phyloP scores from a whole-genome alignment of 2,797 vertebrate genomes.

The Myotis daubentonii region DNA sequence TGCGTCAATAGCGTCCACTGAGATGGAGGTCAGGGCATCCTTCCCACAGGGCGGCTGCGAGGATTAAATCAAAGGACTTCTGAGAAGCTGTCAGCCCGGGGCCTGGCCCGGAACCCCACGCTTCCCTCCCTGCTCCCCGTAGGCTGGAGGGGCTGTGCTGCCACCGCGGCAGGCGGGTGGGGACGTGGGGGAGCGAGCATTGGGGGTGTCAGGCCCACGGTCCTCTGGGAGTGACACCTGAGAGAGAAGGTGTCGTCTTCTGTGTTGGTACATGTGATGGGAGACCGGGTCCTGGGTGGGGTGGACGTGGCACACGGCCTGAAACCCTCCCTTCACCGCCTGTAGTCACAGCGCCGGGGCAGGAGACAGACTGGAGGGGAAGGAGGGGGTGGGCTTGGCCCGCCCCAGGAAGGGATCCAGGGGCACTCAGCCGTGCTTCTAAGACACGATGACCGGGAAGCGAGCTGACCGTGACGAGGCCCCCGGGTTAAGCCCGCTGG shows the following conservation, averaged over 20 bases:
- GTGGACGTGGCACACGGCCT: accelerated
- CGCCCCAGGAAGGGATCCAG: not conserved
- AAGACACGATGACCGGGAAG: not conserved
- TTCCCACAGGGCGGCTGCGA: not conserved
- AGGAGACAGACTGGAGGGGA: not conserved
- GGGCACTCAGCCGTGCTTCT: not conserved
- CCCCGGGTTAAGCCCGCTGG: not conserved
- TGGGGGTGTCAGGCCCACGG: not conserved
- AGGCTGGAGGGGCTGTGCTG: not conserved
- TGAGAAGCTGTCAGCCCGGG: not conserved
- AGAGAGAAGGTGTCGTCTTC: not conserved
- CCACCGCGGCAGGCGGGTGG: not conserved
- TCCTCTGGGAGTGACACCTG: not conserved
- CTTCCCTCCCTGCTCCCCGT: not conserved
- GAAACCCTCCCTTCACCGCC: not conserved
- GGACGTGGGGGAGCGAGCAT: not conserved
- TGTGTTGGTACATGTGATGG: not conserved
- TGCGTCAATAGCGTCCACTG: not conserved
- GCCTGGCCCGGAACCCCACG: not conserved
- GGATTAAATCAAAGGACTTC: not conserved
- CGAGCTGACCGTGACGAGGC: not conserved
- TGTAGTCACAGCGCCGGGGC: not conserved
- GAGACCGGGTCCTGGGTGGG: not conserved
- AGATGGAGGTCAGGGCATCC: not conserved
- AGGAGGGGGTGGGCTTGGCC: not conserved